Base-by-base conservation (phyloP, 2,797 vertebrate genomes). In the Cyclura pinguis region DNA sequence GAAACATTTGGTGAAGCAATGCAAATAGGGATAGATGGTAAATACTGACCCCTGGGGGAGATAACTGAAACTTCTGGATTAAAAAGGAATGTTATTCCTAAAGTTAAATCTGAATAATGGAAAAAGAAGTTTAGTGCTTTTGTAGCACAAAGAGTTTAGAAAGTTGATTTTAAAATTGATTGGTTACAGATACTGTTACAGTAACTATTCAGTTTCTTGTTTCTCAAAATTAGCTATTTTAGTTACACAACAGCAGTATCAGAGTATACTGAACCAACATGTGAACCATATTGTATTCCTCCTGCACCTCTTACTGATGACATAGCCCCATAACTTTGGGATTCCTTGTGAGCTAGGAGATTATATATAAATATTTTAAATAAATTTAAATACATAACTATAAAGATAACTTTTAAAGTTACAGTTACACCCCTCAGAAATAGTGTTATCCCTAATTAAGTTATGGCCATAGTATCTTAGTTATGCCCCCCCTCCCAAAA, bases 41-140 rank as follows among this genome's bases (percentile, higher is more conserved):
- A 80, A 18, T 6, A 32, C 67, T 92, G 38, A 24, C 86, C 20
- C 55, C 67, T 10, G 88, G 73, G n/a, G 80, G 84, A 87, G 29
- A 77, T 59, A 69, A 29, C 69, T 64, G 64, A 57, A 8, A 76
- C 32, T 80, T 24, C 0, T 2, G 8, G 6, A 42, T 86, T 67
- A 77, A 77, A 35, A 88, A 74, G 32, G 16, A 80, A 85, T 86
- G 8, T 29, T 77, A 12, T 88, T 55, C 50, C 59, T 35, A 35
- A 76, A 42, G 35, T 69, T 76, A 4, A 59, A 59, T 81, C 47
- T 57, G 64, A 77, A 47, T 42, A 12, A 10, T 38, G 42, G 4
- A 85, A 73, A 47, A 50, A 67, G 29, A 73, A 32, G 38, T 9
- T 82, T 29, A 64, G 29, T 69, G 38, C 18, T n/a, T 81, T 47